A percentile compares a stretch with the other conserved stretches of the same genome.
phyloP scores from a whole-genome alignment of 2,888 invertebrate species.

The Watsonalla binaria region DNA sequence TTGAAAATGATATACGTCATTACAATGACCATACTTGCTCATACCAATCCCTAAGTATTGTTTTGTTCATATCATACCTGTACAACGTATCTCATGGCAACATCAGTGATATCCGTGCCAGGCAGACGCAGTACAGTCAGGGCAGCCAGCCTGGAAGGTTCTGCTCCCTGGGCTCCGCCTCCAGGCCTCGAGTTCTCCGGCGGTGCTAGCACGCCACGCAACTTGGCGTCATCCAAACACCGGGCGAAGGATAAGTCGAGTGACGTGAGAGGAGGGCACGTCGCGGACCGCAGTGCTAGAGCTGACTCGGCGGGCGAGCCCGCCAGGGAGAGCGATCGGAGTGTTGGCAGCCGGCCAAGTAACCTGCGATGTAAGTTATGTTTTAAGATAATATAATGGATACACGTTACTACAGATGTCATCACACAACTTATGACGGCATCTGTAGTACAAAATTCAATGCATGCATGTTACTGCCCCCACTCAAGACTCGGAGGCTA shows the following conservation, averaged over 20 bases:
- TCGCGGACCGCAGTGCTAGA: conserved; percentile 87
- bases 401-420: no score
- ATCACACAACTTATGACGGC: no score
- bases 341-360: conserved; percentile 89
- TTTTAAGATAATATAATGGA: background rate
- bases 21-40: no score
- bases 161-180: conserved; percentile 61
- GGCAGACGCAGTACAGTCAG: conserved; percentile 87
- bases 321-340: conserved; percentile 88
- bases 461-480: no score
- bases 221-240: conserved; percentile 89
- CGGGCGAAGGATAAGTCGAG: conserved; percentile 93
- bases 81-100: conserved; percentile 81
- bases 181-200: conserved; percentile 90
- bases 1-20: no score
- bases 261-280: conserved; percentile 87
- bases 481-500: no score
- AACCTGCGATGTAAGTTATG: conserved; percentile 61
- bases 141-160: conserved; percentile 81
- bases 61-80: conserved; percentile 40
- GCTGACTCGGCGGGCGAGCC: conserved; percentile 88
- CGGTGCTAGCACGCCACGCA: conserved; percentile 91
- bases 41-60: no score
- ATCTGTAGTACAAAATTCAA: no score
- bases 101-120: conserved; percentile 94